Base-by-base conservation (phyloP, 2,888 invertebrate genomes). In the Athripsodes cinereus region DNA sequence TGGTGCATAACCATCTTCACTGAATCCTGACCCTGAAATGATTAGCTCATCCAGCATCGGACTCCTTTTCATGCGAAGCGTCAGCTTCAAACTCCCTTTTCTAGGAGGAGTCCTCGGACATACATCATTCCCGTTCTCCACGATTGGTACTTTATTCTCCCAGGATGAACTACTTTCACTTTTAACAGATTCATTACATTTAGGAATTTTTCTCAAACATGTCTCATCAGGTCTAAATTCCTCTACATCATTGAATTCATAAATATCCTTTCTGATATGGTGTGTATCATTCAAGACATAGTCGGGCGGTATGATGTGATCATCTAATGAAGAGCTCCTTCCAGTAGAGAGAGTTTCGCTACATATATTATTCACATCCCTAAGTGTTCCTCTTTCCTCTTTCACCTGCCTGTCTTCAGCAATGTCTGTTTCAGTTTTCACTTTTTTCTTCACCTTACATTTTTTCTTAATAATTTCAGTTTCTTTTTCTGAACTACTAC, bases 51-150 rank as follows among this genome's bases (percentile, higher is more conserved):
- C 92, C 51, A 91, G 74, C 55, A 90, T 86, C 1, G 92, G 92
- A 64, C 91, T 92, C 26, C 92, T 83, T 71, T 94, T 93, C 82
- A 94, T 90, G 3, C 92, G 83, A 59, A 94, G 73, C 5, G 92
- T 92, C 61, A 94, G 71, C 69, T 92, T 92, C 53, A 92, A 71
- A 3, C 88, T 81, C 53, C 82, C 75, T 5, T 81, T 73, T 51
- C 71, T 67, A 51, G 83, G 83, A 16, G 83, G 83, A 18, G 83
- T 82, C 59, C 76, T 78, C 2, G 83, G 83, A 64, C 78, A 78
- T 62, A 75, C 62, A 52, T 65, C 76, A 70, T 68, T 52, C 71
- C 75, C 22, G 70, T 66, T 56, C 66, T 76, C 76, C 66, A 73
- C 46, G 50, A 55, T 76, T 16, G 72, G 68, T 6, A 65, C 64